phyloP scores from a whole-genome alignment of 1,140 invertebrate genomes.

The Oreohelix idahoensis region DNA sequence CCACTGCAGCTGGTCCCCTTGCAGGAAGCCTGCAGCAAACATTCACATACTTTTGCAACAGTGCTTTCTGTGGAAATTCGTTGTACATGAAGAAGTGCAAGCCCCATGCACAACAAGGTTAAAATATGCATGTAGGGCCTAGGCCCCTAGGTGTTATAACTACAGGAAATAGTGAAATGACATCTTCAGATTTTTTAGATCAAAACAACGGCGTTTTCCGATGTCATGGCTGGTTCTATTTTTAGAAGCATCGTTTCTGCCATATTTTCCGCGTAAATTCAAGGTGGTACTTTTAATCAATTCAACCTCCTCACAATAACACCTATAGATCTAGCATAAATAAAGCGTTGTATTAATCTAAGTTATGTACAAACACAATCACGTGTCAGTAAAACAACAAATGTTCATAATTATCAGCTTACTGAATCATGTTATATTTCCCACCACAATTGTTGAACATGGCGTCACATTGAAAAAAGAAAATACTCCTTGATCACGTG shows the following conservation, averaged over 20 bases:
- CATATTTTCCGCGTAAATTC: background rate
- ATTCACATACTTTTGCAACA: no score
- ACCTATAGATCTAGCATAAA: background rate
- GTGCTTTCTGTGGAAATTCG: no score
- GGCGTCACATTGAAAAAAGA: slow-evolving; percentile 38
- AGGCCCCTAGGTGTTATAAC: no score
- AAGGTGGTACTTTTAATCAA: background rate
- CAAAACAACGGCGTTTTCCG: background rate
- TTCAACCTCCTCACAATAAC: background rate
- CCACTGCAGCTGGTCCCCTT: no score
- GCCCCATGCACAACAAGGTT: no score
- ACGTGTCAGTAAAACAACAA: background rate
- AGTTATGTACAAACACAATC: background rate
- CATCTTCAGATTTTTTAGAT: background rate
- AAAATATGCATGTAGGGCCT: no score
- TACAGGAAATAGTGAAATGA: no score
- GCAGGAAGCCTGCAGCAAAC: no score
- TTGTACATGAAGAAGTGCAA: no score
- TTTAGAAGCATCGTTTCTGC: background rate
- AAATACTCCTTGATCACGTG: slow-evolving; percentile 43
- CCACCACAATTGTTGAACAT: slow-evolving; percentile 27
- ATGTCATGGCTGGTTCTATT: slow-evolving; percentile 16
- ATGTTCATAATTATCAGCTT: background rate
- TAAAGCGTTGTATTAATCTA: no score
- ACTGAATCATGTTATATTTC: background rate